Conservation (phyloP, 2,797 vertebrate species). For the Micrastur ruficollis region DNA sequence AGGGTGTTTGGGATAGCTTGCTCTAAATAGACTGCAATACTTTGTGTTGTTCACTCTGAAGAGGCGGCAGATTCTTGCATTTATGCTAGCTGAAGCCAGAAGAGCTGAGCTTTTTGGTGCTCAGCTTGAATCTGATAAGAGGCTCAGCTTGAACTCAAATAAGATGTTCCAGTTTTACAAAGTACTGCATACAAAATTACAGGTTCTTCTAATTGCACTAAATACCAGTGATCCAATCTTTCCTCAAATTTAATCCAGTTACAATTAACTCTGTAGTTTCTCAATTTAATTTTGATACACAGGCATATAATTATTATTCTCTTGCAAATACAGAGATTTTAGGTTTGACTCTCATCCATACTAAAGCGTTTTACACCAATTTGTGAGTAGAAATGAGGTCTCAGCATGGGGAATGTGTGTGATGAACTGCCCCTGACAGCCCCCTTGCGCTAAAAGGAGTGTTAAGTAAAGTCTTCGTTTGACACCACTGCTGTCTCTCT, state of each 20-base stretch:
- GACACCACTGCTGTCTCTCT: not conserved
- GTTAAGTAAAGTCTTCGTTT: not conserved
- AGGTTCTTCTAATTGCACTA: not conserved
- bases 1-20: not conserved
- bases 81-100: not conserved
- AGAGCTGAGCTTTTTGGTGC: not conserved
- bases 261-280: not conserved
- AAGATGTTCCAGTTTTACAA: not conserved
- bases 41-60: not conserved
- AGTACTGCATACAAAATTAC: not conserved
- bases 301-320: not conserved
- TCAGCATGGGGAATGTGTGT: not conserved
- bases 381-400: not conserved
- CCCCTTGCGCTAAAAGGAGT: not conserved
- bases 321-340: not conserved
- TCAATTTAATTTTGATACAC: not conserved
- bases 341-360: not conserved
- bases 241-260: not conserved
- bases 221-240: not conserved
- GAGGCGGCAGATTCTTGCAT: not conserved
- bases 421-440: not conserved
- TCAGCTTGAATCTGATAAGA: conserved; percentile 1
- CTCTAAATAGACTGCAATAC: not conserved
- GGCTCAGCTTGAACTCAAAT: not conserved
- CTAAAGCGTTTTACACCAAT: not conserved